phyloP scores from a whole-genome alignment of 2,113 vertebrate genomes.

The Hypanus sabinus region DNA sequence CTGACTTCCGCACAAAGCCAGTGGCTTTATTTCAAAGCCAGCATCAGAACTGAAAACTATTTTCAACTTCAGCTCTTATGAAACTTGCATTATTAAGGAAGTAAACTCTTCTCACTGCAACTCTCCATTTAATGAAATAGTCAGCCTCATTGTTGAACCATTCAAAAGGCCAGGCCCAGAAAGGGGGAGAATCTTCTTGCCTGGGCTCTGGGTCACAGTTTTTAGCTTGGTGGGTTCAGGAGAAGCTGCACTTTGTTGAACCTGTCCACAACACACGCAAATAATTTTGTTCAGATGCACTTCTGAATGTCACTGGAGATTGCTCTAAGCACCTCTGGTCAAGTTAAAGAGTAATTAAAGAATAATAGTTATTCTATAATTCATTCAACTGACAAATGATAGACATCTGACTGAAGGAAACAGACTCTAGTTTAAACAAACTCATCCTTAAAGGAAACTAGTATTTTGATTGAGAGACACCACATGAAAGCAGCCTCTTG shows the following conservation, averaged over 20 bases:
- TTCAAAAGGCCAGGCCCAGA: neutral
- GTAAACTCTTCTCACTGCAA: neutral
- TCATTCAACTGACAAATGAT: neutral
- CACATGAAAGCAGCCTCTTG: no score
- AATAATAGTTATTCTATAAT: no score
- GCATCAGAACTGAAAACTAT: neutral
- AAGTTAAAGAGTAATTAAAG: neutral
- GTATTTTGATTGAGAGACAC: no score
- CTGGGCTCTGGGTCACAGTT: neutral
- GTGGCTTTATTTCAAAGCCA: neutral
- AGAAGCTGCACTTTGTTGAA: neutral
- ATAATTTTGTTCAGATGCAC: neutral
- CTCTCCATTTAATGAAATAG: neutral
- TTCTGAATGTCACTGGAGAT: no score
- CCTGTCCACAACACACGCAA: neutral
- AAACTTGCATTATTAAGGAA: neutral
- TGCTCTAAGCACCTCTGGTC: neutral
- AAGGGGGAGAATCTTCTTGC: neutral
- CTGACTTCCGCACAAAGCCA: neutral
- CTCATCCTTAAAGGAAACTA: no score
- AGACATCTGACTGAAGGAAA: neutral
- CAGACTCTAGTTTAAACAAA: no score
- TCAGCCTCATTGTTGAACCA: neutral
- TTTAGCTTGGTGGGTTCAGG: neutral
- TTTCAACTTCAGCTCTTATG: neutral